These are phyloP conservation scores for Urocynchramus pylzowi DNA, from an alignment of 2,113 vertebrate genomes.

Conservation along the genomic window DNA sequence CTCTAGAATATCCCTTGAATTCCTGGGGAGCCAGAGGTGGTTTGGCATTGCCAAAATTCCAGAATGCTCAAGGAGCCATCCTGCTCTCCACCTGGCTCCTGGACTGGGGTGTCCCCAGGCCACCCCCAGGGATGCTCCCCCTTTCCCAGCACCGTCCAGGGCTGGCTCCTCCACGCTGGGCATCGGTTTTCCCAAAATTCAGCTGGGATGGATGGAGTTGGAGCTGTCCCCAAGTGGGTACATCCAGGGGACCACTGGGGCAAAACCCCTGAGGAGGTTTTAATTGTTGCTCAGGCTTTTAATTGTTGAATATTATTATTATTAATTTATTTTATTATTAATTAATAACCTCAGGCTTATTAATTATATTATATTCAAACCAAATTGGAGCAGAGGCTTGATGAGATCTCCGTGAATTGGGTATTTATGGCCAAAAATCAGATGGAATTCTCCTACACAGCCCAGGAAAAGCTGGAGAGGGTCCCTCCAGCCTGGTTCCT, in stretches of 20 bases:
- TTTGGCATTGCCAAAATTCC: background rate
- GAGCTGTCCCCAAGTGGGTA: background rate
- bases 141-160: background rate
- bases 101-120: background rate
- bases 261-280: background rate
- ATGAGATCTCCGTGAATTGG: background rate
- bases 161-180: background rate
- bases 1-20: background rate
- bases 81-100: rapidly evolving
- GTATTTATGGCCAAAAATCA: background rate
- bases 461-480: rapidly evolving
- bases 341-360: background rate
- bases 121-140: rapidly evolving
- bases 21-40: background rate
- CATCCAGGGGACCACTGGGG: rapidly evolving
- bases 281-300: background rate
- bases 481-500: rapidly evolving
- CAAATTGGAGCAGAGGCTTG: background rate
- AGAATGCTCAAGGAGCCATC: background rate
- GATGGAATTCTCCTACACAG: background rate
- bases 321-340: background rate
- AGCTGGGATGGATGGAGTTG: background rate
- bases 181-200: background rate
- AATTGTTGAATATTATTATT: background rate
- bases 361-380: background rate